These are phyloP conservation scores for Drosophila micromelanica DNA, from an alignment of 1,140 invertebrate genomes.

Conservation along the genomic window DNA sequence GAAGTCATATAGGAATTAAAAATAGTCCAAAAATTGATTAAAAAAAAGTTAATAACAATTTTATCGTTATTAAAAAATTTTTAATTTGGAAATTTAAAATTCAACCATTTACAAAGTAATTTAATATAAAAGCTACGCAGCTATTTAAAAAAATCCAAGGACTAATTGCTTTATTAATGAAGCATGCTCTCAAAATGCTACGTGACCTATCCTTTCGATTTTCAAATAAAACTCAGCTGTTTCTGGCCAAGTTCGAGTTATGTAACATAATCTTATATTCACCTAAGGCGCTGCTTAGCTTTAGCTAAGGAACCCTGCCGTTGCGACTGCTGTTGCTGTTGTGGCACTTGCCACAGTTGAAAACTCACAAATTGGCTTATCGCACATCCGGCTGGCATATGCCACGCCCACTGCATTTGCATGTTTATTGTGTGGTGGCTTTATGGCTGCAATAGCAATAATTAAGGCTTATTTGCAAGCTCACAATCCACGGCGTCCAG, in stretches of 20 bases:
- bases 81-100: too few species aligned
- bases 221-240: background rate
- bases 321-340: background rate
- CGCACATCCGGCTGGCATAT: constrained; percentile 18
- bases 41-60: too few species aligned
- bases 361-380: constrained; percentile 47
- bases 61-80: too few species aligned
- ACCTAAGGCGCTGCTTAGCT: background rate
- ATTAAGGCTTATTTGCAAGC: constrained; percentile 80
- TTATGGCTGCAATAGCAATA: constrained; percentile 78
- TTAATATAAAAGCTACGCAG: too few species aligned
- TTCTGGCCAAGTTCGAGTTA: background rate
- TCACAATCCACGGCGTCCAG: constrained; percentile 50
- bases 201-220: background rate
- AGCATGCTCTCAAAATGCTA: too few species aligned
- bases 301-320: background rate
- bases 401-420: constrained; percentile 63
- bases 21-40: too few species aligned
- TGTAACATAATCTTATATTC: background rate
- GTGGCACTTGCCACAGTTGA: constrained; percentile 8
- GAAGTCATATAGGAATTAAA: too few species aligned
- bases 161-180: too few species aligned
- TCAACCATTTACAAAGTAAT: too few species aligned
- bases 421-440: constrained; percentile 80
- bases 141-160: too few species aligned